These are phyloP conservation scores for Dynastes tityus DNA, from an alignment of 2,888 invertebrate species.

Conservation along the genomic window DNA sequence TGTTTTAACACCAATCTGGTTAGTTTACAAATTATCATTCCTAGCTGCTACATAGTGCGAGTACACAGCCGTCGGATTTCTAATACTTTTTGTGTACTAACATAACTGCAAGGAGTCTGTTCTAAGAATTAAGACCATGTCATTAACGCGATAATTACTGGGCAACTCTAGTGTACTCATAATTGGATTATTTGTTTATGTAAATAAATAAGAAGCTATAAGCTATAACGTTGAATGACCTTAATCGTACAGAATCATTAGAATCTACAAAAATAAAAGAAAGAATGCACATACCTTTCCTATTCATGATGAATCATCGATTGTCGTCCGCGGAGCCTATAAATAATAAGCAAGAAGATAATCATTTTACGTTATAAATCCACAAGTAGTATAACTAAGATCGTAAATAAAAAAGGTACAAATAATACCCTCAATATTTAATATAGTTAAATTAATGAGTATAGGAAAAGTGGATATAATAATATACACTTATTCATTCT, in stretches of 20 bases:
- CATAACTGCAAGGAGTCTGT: background rate
- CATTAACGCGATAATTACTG: background rate
- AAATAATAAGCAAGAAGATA: conserved; percentile 44
- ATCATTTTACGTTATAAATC: conserved; percentile 41
- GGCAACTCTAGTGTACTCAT: background rate
- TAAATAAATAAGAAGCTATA: conserved; percentile 1
- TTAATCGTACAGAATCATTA: conserved; percentile 22
- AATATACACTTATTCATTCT: conserved; percentile 37
- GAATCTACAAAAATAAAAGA: conserved; percentile 15
- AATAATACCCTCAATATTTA: conserved; percentile 41
- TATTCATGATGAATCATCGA: conserved; percentile 38
- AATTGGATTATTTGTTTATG: background rate
- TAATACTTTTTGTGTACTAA: too few species aligned
- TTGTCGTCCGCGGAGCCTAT: conserved; percentile 32
- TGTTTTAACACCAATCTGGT: too few species aligned
- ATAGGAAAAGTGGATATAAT: conserved; percentile 27
- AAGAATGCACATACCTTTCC: conserved; percentile 23
- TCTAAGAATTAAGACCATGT: background rate
- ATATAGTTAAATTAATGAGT: conserved; percentile 39
- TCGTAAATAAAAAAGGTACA: conserved; percentile 16
- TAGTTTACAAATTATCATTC: too few species aligned
- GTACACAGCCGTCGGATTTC: too few species aligned
- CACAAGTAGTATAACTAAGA: conserved; percentile 7
- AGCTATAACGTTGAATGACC: background rate
- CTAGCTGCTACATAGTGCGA: too few species aligned